Base-by-base conservation (phyloP, 2,113 vertebrate species). In the Pontoporia blainvillei region DNA sequence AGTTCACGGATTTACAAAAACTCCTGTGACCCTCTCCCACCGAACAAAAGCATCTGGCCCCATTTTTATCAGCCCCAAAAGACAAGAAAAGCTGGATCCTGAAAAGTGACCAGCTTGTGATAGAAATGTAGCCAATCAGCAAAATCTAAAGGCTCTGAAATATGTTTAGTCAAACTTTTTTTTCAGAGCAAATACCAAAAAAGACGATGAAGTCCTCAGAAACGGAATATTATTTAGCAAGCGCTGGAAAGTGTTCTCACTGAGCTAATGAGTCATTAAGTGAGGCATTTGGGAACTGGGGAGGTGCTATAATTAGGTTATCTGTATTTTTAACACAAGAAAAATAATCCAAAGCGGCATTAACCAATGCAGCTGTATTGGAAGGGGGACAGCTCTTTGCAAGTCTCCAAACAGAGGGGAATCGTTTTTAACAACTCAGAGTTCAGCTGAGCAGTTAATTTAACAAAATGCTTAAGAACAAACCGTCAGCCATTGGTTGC, bases 301-400 rank as follows among this genome's bases (percentile, higher is more conserved):
- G 96, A 98, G 96, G 96, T 29, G 96, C 98, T 98, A 97, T 98
- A 97, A 97, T 97, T 97, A 96, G 96, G 93, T 94, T 96, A 96
- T 98, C 96, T 97, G 97, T 98, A 98, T 98, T 98, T 98, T 98
- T 97, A 97, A 97, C 97, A 94, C 96, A 97, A 96, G 96, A 96
- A 97, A 96, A 98, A 97, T 97, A 96, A 98, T 96, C 95, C 95
- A 96, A 96, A 93, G 86, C 71, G 8, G 91, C 92, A 59, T 94
- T 96, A 97, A 97, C 92, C 85, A 89, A 69, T 95, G 97, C 98
- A 98, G 98, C 97, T 98, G 98, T 98, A 97, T 57, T 92, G 94
- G 95, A 97, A 97, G n/a, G 96, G 85, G 25, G 72, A 97, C 93
- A 89, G 62, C 96, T 97, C 94, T 86, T 95, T 97, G 93, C 75